A percentile compares a stretch with the other conserved stretches of the same genome.
These are phyloP conservation scores for Himalopsyche tibetana DNA, from an alignment of 2,888 invertebrate species.

Conservation along the genomic window DNA sequence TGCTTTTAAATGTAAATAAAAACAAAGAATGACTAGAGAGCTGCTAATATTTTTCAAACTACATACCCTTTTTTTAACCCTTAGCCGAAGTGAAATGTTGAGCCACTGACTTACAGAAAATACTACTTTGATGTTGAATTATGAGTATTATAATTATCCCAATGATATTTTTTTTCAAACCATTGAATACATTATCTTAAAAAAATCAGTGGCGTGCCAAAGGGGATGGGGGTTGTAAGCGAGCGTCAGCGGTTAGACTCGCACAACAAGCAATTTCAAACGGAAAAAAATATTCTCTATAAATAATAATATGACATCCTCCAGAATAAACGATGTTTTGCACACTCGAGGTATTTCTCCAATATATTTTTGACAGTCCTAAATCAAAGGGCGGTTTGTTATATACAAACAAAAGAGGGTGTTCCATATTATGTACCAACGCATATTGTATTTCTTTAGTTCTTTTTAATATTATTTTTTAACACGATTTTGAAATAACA, in stretches of 20 bases:
- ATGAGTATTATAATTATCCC: too few relatives aligned
- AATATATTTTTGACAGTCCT: slow-evolving; percentile 43
- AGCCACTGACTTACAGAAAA: too few relatives aligned
- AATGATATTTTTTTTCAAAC: neutral
- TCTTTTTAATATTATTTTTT: too few relatives aligned
- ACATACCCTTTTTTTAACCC: too few relatives aligned
- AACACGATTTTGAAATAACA: too few relatives aligned
- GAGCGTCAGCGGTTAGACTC: slow-evolving; percentile 12
- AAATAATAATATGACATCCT: slow-evolving; percentile 40
- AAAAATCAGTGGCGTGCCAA: neutral
- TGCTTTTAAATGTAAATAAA: too few relatives aligned
- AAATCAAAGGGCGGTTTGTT: slow-evolving; percentile 38
- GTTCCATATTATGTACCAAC: neutral
- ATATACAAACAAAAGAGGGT: neutral
- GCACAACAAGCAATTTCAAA: slow-evolving; percentile 32
- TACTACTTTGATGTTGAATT: too few relatives aligned
- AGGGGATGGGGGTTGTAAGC: neutral
- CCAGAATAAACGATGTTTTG: slow-evolving; percentile 35
- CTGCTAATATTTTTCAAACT: too few relatives aligned
- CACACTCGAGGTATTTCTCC: slow-evolving; percentile 35
- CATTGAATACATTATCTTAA: slow-evolving; percentile 16
- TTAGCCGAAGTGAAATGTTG: too few relatives aligned
- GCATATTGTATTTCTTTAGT: too few relatives aligned
- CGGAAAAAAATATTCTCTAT: slow-evolving; percentile 18
- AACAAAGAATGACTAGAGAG: too few relatives aligned